Percentiles rank a stretch among this genome's conserved stretches.
phyloP scores from a whole-genome alignment of 1,140 invertebrate species.

The Apocrypta bakeri region DNA sequence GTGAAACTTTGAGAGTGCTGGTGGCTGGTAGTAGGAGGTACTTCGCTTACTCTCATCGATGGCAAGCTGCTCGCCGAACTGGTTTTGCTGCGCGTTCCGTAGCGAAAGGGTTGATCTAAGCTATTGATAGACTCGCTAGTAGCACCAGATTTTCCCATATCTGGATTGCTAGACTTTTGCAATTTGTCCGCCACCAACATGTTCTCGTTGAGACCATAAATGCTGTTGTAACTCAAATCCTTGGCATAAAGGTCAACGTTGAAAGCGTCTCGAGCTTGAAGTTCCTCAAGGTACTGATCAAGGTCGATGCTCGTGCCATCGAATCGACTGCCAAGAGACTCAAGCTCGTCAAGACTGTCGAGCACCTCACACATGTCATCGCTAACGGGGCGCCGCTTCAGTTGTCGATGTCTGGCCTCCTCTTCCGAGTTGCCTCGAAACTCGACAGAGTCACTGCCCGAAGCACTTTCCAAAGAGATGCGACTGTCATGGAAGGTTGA shows the following conservation, averaged over 20 bases:
- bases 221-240: slow-evolving; percentile 66
- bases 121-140: slow-evolving; percentile 36
- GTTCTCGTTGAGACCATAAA: slow-evolving; percentile 68
- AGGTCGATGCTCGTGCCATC: slow-evolving; percentile 78
- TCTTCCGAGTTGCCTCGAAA: slow-evolving; percentile 75
- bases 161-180: slow-evolving; percentile 62
- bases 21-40: slow-evolving; percentile 65
- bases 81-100: slow-evolving; percentile 63
- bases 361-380: slow-evolving; percentile 76
- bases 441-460: slow-evolving; percentile 72
- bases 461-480: slow-evolving; percentile 65
- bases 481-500: slow-evolving; percentile 66
- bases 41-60: slow-evolving; percentile 69
- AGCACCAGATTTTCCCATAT: slow-evolving; percentile 55
- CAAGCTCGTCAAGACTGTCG: slow-evolving; percentile 76
- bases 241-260: slow-evolving; percentile 69
- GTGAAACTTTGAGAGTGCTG: slow-evolving; percentile 71
- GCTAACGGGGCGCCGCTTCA: slow-evolving; percentile 83
- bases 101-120: slow-evolving; percentile 60
- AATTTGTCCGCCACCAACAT: slow-evolving; percentile 64
- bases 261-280: slow-evolving; percentile 75
- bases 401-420: slow-evolving; percentile 74
- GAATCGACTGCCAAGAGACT: slow-evolving; percentile 77
- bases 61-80: slow-evolving; percentile 70
- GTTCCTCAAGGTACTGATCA: slow-evolving; percentile 80